Evolutionary conservation across 2,888 invertebrate genomes (phyloP).

Genomic region (Enchytraeus crypticus): DNA sequence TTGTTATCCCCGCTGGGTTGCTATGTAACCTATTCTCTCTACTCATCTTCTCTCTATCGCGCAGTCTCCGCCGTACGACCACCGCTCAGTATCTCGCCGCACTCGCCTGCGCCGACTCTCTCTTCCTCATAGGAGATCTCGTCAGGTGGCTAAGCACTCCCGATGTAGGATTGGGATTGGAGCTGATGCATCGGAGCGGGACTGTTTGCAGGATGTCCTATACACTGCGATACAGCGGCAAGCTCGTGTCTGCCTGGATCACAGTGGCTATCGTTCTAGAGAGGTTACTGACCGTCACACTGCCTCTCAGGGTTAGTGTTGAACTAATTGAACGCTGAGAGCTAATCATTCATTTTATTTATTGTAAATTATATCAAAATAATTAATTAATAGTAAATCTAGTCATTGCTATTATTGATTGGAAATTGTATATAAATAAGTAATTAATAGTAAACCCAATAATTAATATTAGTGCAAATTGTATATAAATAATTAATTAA

Average conservation of each 20-base stretch:
- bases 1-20: conserved; percentile 11
- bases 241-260: conserved; percentile 29
- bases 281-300: conserved; percentile 30
- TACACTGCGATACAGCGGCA: conserved; percentile 14
- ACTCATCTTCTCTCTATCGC: conserved; percentile 9
- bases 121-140: conserved; percentile 13
- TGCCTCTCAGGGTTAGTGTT: conserved; percentile 26
- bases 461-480: background rate
- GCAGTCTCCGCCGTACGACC: conserved; percentile 6
- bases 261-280: conserved; percentile 32
- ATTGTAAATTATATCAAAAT: background rate
- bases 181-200: background rate
- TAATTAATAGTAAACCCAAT: no score
- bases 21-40: conserved; percentile 13
- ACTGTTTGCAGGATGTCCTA: conserved; percentile 4
- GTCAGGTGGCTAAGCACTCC: conserved; percentile 12
- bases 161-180: background rate
- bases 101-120: conserved; percentile 12
- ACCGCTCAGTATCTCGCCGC: conserved; percentile 18
- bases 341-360: no score
- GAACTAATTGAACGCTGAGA: background rate
- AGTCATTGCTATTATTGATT: background rate
- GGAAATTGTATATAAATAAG: background rate
- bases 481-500: background rate
- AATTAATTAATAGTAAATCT: background rate